A percentile compares a stretch with the other conserved stretches of the same genome.
Evolutionary conservation across 2,888 invertebrate genomes (phyloP).

Genomic region (Ethmia dodecea): DNA sequence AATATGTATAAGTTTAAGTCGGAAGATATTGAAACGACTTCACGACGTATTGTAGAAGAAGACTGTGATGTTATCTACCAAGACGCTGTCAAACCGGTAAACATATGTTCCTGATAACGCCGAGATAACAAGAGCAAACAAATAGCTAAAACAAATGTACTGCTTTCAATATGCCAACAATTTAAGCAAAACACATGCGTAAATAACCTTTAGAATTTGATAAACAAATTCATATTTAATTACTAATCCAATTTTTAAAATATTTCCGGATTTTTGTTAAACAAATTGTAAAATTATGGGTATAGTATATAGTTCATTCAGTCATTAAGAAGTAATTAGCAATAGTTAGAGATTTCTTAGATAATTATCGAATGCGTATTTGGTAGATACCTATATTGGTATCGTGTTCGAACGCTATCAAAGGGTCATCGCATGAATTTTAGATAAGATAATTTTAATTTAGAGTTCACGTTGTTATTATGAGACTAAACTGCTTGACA

Average conservation of each 20-base stretch:
- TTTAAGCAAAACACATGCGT: no score
- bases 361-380: conserved; percentile 13
- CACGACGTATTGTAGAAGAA: no score
- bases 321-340: conserved; percentile 9
- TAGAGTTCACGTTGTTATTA: no score
- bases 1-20: no score
- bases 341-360: conserved; percentile 15
- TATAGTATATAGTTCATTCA: neutral
- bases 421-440: conserved; percentile 36
- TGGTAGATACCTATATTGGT: conserved; percentile 12
- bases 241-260: neutral
- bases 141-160: conserved; percentile 7
- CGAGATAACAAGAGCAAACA: conserved; percentile 30
- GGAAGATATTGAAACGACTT: no score
- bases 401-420: conserved; percentile 24
- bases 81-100: conserved; percentile 58
- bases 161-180: no score
- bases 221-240: neutral
- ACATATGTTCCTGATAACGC: conserved; percentile 28
- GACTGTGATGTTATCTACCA: conserved; percentile 43
- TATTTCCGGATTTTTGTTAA: neutral
- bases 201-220: neutral
- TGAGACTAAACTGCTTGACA: no score
- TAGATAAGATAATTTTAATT: conserved; percentile 43
- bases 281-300: neutral